phyloP scores from a whole-genome alignment of 2,113 vertebrate genomes.

The Phaetusa simplex region DNA sequence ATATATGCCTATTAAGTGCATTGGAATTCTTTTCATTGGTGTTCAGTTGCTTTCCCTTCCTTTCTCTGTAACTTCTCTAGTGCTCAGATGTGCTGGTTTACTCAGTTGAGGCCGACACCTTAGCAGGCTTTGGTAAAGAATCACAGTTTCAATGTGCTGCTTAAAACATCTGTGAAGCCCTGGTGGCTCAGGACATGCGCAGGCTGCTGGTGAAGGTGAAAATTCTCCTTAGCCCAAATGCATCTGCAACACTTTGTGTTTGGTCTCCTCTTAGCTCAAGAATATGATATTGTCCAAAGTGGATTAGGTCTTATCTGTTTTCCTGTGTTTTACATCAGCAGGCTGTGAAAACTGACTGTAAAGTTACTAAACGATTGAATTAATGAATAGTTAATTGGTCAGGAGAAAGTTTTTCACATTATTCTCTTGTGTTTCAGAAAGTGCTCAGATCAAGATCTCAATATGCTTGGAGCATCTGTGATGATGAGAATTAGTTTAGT shows the following conservation, averaged over 20 bases:
- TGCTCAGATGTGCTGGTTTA: neutral
- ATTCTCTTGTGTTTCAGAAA: neutral
- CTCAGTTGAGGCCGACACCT: neutral
- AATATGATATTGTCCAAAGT: neutral
- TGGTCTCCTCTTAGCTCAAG: neutral
- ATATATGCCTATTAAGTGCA: neutral
- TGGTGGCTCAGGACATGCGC: neutral
- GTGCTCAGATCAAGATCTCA: neutral
- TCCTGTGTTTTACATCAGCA: neutral
- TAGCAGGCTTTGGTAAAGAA: neutral
- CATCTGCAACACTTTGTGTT: neutral
- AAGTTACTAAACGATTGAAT: neutral
- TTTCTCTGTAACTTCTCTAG: neutral
- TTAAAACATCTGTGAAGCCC: neutral
- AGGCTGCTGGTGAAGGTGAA: neutral
- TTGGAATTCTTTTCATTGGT: neutral
- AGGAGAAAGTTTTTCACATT: neutral
- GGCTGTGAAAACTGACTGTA: neutral
- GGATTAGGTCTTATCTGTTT: neutral
- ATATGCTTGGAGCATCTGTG: neutral
- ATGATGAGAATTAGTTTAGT: neutral
- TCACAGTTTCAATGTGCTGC: neutral
- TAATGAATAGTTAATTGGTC: neutral
- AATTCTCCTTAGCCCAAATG: neutral
- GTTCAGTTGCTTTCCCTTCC: neutral